Conservation (phyloP, 2,113 vertebrate genomes). For the Albula glossodonta region DNA sequence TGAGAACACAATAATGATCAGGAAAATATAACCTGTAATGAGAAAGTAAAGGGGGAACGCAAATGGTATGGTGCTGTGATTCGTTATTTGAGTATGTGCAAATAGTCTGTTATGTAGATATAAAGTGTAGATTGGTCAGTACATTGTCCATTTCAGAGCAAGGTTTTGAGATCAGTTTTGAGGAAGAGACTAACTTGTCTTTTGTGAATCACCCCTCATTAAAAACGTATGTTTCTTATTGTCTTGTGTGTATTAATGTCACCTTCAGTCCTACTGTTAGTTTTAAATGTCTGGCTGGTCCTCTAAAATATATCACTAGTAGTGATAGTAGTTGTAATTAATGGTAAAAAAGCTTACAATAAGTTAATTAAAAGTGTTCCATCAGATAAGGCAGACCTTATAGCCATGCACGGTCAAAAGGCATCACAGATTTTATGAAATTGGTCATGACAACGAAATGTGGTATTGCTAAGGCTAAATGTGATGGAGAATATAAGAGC, state of each 20-base stretch:
- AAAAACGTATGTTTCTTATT: neutral
- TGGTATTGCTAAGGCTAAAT: neutral
- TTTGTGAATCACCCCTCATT: neutral
- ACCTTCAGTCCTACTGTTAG: neutral
- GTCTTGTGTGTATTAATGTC: neutral
- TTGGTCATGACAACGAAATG: conserved; percentile 20
- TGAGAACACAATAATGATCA: conserved; percentile 40
- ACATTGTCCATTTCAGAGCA: too few relatives aligned
- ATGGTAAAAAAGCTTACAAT: neutral
- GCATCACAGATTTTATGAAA: neutral
- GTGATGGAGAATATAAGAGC: neutral
- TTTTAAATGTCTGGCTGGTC: neutral
- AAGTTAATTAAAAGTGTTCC: neutral
- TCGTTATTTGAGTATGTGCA: conserved; percentile 12
- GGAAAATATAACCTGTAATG: conserved; percentile 37
- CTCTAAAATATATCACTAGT: neutral
- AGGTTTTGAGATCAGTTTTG: neutral
- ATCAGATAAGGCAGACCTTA: neutral
- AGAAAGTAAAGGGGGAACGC: conserved; percentile 4
- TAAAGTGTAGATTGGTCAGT: neutral
- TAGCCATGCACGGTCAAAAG: neutral
- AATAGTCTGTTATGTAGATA: neutral
- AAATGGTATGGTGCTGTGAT: conserved; percentile 9
- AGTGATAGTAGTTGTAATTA: neutral
- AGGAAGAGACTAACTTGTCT: neutral